Evolutionary conservation across 2,797 vertebrate species (phyloP).

Genomic region (Balearica regulorum): DNA sequence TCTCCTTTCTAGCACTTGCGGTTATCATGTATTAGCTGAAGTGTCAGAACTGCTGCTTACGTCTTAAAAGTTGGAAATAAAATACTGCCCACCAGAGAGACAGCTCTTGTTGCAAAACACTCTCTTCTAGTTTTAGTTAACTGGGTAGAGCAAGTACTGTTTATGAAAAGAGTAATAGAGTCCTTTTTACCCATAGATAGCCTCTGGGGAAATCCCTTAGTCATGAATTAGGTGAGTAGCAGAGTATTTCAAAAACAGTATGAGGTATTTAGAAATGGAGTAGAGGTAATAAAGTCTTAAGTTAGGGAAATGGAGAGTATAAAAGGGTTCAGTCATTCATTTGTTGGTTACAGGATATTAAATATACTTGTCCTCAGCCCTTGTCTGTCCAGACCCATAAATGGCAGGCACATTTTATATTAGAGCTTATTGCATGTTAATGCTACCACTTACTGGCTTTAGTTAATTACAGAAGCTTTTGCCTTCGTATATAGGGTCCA

Average conservation of each 20-base stretch:
- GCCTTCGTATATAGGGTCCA: neutral
- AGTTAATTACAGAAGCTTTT: neutral
- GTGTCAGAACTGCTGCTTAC: neutral
- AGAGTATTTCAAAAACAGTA: conserved; percentile 60
- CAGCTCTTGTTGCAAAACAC: neutral
- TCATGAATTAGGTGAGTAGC: conserved; percentile 62
- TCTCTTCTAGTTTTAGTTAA: conserved; percentile 3
- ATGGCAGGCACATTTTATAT: conserved; percentile 7
- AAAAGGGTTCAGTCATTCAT: neutral
- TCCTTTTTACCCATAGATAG: conserved; percentile 46
- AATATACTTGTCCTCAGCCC: neutral
- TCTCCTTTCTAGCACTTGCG: neutral
- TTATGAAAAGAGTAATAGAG: conserved; percentile 48
- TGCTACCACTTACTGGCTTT: neutral
- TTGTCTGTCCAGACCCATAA: neutral
- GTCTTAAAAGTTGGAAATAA: neutral
- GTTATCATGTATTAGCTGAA: neutral
- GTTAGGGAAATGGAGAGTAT: neutral
- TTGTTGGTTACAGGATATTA: conserved; percentile 19
- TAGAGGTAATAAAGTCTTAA: conserved; percentile 21
- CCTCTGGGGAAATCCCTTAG: conserved; percentile 66
- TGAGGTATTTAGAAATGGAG: conserved; percentile 35
- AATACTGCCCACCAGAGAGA: neutral
- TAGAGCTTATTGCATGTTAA: conserved; percentile 19
- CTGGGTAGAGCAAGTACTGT: conserved; percentile 2